Base-by-base conservation (phyloP, 1,140 invertebrate genomes). In the Oryzaephilus surinamensis region DNA sequence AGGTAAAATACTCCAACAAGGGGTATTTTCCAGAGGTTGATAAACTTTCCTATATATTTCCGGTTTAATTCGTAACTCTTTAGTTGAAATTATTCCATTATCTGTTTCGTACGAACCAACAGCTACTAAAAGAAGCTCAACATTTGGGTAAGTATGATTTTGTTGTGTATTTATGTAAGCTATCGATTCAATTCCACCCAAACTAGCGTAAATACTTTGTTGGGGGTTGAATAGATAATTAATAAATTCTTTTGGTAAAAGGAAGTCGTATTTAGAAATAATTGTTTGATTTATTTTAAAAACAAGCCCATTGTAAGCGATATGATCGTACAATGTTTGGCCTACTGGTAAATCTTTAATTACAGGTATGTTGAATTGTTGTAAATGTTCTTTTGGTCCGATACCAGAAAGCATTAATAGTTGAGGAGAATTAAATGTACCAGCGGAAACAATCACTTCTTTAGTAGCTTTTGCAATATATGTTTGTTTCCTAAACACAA, bases 401-500 rank as follows among this genome's bases (percentile, higher is more conserved):
- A 89, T 69, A 0, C 87, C 87, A 1, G 81, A 84, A 0, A 89
- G 64, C 77, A 87, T 84, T 16, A 91, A 59, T 6, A 91, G 48
- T 59, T 89, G 83, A 0, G 85, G 81, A 1, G 83, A 81, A 55
- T 81, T 81, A 20, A 89, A 76, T 0, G 78, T 50, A 0, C 85
- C 85, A 3, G 80, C 79, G 0, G 76, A 74, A 4, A 90, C 50
- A 30, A 88, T 75, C 0, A 87, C 71, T 64, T 88, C 84, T 48
- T 70, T 71, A 2, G 52, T 65, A 1, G 74, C 74, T 29, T 58
- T 60, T 0, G 77, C 66, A 1, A 57, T 65, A 29, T 70, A 62
- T 16, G 51, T 59, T 6, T 45, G 15, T 0, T 65, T 64, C 2
- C 64, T 54, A 46, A 73, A 71, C 10, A 61, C 66, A 44, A 84